Evolutionary conservation across 2,888 invertebrate genomes (phyloP).

Genomic region (Plusia festucae): DNA sequence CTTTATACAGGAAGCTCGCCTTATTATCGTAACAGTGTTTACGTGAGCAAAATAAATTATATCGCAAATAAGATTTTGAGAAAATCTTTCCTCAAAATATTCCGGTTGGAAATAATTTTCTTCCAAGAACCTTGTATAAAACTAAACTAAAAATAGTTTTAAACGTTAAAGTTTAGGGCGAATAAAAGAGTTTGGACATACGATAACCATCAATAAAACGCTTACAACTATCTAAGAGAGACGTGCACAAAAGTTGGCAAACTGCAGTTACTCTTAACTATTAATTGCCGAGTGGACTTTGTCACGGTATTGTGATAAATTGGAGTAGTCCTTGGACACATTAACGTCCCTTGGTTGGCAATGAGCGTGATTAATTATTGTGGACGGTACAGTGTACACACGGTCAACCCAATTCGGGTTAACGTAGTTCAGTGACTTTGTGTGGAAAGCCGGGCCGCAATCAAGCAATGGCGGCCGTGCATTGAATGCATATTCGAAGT

Average conservation of each 20-base stretch:
- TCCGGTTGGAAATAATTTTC: slow-evolving; percentile 5
- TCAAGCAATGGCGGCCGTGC: slow-evolving; percentile 48
- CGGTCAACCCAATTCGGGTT: slow-evolving; percentile 80
- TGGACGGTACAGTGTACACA: slow-evolving; percentile 68
- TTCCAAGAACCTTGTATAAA: not conserved
- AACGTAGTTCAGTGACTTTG: slow-evolving; percentile 81
- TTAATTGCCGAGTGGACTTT: slow-evolving; percentile 75
- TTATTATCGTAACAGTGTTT: slow-evolving; percentile 25
- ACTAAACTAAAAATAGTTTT: not conserved
- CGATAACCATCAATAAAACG: slow-evolving; percentile 45
- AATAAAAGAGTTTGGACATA: slow-evolving; percentile 11
- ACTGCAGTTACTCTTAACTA: slow-evolving; percentile 73
- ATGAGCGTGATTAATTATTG: slow-evolving; percentile 83
- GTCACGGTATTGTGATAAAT: slow-evolving; percentile 80
- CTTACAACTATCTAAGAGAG: slow-evolving; percentile 31
- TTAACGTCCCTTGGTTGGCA: slow-evolving; percentile 78
- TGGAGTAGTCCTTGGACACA: slow-evolving; percentile 81
- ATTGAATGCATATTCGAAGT: slow-evolving; percentile 57
- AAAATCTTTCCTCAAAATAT: slow-evolving; percentile 3
- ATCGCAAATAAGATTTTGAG: slow-evolving; percentile 7
- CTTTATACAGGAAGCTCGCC: slow-evolving; percentile 26
- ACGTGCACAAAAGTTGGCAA: slow-evolving; percentile 42
- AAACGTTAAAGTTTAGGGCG: slow-evolving; percentile 11
- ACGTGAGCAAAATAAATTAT: slow-evolving; percentile 15
- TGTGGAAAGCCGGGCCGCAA: slow-evolving; percentile 53